phyloP scores from a whole-genome alignment of 1,140 invertebrate genomes.

The Drosophila subobscura region DNA sequence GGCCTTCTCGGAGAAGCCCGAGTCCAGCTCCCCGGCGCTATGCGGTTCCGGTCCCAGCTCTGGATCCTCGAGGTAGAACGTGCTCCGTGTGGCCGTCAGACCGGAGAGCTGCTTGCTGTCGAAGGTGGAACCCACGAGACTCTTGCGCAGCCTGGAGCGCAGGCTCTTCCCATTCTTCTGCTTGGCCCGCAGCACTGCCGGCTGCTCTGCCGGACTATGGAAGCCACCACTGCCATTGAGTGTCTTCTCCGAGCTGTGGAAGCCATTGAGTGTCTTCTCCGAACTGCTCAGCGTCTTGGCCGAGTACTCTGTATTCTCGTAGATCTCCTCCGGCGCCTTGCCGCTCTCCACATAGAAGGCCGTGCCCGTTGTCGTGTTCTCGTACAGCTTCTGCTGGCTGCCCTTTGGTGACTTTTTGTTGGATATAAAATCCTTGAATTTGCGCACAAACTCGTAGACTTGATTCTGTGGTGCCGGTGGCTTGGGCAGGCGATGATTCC shows the following conservation, averaged over 20 bases:
- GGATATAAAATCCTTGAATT: slow-evolving; percentile 86
- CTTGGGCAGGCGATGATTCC: slow-evolving; percentile 85
- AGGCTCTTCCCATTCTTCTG: slow-evolving; percentile 84
- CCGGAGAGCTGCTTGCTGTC: slow-evolving; percentile 81
- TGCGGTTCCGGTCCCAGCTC: slow-evolving; percentile 33
- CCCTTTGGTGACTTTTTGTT: slow-evolving; percentile 85
- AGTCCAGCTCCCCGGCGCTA: slow-evolving; percentile 85
- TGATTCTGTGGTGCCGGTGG: slow-evolving; percentile 85
- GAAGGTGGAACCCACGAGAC: slow-evolving; percentile 81
- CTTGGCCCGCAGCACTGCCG: slow-evolving; percentile 78
- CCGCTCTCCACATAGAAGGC: slow-evolving; percentile 71
- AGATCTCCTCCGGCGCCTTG: slow-evolving; percentile 48
- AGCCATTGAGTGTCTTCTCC: slow-evolving; percentile 37
- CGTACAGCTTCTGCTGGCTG: slow-evolving; percentile 77
- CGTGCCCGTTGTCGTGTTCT: slow-evolving; percentile 59
- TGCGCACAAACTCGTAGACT: slow-evolving; percentile 85
- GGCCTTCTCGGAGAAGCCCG: slow-evolving; percentile 84
- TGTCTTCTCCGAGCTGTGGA: slow-evolving; percentile 43
- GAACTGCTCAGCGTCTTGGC: slow-evolving; percentile 8
- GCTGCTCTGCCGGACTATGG: slow-evolving; percentile 22
- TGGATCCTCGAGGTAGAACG: slow-evolving; percentile 87
- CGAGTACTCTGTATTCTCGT: slow-evolving; percentile 57
- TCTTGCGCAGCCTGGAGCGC: slow-evolving; percentile 84
- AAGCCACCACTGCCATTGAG: slow-evolving; percentile 1
- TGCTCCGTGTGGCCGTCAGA: slow-evolving; percentile 85